Evolutionary conservation across 1,140 invertebrate species (phyloP).

Genomic region (Ceratina calcarata): DNA sequence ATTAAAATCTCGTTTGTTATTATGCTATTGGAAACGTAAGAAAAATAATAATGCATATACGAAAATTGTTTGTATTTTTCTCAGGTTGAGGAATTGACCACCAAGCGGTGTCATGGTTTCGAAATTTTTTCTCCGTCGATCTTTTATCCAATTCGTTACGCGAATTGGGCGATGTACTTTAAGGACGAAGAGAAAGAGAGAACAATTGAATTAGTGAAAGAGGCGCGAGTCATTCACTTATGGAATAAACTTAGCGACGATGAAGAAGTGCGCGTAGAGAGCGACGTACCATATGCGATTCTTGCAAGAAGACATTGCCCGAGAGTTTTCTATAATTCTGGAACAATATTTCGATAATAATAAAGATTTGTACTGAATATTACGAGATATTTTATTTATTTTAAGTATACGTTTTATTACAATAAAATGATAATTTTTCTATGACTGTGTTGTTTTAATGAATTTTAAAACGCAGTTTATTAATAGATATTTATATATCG

Average conservation of each 20-base stretch:
- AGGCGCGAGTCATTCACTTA: constrained; percentile 84
- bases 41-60: too few species aligned
- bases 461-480: too few species aligned
- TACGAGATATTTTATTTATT: too few species aligned
- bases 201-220: constrained; percentile 79
- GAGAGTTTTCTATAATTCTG: constrained; percentile 79
- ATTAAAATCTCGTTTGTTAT: neutral
- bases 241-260: constrained; percentile 85
- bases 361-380: too few species aligned
- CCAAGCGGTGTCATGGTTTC: constrained; percentile 83
- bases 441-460: too few species aligned
- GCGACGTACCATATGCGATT: constrained; percentile 81
- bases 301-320: constrained; percentile 84
- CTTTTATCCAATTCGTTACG: constrained; percentile 86
- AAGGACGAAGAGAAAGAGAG: constrained; percentile 75
- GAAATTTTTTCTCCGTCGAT: constrained; percentile 82
- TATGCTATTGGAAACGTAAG: neutral
- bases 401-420: too few species aligned
- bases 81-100: constrained; percentile 82
- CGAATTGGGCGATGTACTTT: constrained; percentile 84
- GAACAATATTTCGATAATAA: too few species aligned
- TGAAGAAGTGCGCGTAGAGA: constrained; percentile 77
- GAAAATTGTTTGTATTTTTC: constrained; percentile 23
- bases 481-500: too few species aligned
- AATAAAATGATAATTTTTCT: too few species aligned